Conservation (phyloP, 2,797 vertebrate species). For the Sebastes iracundus region DNA sequence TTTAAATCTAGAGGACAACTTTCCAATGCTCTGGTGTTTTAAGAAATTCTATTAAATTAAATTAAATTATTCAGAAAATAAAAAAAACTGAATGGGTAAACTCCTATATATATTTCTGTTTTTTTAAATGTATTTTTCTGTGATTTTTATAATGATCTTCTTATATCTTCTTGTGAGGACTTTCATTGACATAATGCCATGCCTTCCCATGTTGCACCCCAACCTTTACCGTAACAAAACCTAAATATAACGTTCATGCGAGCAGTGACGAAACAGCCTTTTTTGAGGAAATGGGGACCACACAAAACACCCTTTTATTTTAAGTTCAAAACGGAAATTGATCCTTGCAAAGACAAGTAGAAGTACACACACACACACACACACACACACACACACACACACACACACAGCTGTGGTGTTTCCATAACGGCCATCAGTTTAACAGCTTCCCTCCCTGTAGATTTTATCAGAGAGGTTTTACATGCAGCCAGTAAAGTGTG, state of each 20-base stretch:
- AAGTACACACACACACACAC: neutral
- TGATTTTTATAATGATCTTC: no score
- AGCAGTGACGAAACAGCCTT: neutral
- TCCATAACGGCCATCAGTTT: slow-evolving; percentile 14
- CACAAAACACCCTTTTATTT: neutral
- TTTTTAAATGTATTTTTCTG: neutral
- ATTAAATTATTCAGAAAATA: neutral
- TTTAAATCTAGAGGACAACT: neutral
- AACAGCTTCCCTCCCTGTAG: slow-evolving; percentile 13
- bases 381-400: neutral
- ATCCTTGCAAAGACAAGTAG: neutral
- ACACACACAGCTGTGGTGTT: slow-evolving; percentile 13
- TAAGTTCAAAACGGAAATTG: neutral
- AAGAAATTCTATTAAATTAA: neutral
- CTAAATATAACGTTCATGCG: neutral
- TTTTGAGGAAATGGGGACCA: neutral
- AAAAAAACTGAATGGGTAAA: neutral
- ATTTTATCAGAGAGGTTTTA: slow-evolving; percentile 29
- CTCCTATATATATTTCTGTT: neutral
- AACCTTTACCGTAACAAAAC: neutral
- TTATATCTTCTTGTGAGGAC: no score
- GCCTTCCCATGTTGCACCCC: neutral
- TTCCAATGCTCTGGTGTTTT: neutral
- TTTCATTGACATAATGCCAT: neutral
- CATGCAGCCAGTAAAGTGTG: neutral